These are phyloP conservation scores for Botia kubotai DNA, from an alignment of 2,797 vertebrate genomes.

Conservation along the genomic window DNA sequence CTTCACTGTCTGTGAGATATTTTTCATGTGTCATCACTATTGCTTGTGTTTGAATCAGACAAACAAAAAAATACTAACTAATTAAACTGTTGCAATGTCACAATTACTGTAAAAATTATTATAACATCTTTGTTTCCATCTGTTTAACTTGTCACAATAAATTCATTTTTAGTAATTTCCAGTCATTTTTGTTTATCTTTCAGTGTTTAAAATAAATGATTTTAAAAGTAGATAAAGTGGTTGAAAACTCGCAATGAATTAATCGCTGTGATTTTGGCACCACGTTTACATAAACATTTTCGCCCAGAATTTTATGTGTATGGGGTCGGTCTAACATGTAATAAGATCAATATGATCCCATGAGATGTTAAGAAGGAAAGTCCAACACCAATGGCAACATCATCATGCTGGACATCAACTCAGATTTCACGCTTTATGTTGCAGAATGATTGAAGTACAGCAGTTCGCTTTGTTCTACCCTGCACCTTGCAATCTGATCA, in stretches of 20 bases:
- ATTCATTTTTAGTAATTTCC: too few species aligned
- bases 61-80: not conserved
- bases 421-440: constrained; percentile 78
- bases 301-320: not conserved
- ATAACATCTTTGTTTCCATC: too few species aligned
- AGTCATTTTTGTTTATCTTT: too few species aligned
- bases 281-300: too few species aligned
- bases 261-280: too few species aligned
- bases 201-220: too few species aligned
- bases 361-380: constrained; percentile 41
- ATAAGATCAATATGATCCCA: not conserved
- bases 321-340: not conserved
- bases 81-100: too few species aligned
- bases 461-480: constrained; percentile 64
- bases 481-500: constrained; percentile 74
- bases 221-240: too few species aligned
- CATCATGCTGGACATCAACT: constrained; percentile 62
- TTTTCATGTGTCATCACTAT: not conserved
- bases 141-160: too few species aligned
- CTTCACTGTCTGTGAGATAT: not conserved
- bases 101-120: too few species aligned
- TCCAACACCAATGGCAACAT: constrained; percentile 55
- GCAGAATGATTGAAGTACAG: constrained; percentile 75
- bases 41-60: not conserved
- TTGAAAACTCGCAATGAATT: too few species aligned